Conservation (phyloP, 1,140 invertebrate species). For the Drosophila gunungcola region DNA sequence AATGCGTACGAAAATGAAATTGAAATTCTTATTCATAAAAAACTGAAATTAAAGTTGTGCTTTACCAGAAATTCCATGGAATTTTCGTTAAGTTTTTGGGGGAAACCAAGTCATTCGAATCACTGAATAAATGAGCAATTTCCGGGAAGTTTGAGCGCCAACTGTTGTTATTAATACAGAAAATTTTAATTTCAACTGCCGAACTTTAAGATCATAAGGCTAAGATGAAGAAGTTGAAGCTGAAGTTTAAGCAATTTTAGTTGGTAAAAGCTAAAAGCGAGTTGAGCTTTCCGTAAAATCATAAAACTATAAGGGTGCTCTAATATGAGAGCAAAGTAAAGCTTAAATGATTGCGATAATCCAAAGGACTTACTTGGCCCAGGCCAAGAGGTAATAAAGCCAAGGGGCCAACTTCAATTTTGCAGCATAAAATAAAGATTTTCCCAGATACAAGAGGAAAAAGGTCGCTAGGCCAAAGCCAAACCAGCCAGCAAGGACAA, state of each 20-base stretch:
- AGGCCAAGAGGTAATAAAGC: conserved; percentile 48
- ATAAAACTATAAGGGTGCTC: conserved; percentile 12
- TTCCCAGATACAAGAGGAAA: conserved; percentile 46
- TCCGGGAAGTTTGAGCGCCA: conserved; percentile 8
- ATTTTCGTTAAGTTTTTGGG: conserved; percentile 28
- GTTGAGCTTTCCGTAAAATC: not conserved
- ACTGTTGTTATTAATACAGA: conserved; percentile 12
- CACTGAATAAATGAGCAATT: conserved; percentile 20
- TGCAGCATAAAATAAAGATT: conserved; percentile 58
- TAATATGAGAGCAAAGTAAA: conserved; percentile 20
- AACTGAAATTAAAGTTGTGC: conserved; percentile 5
- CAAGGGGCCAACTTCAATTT: conserved; percentile 56
- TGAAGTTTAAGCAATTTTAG: conserved; percentile 25
- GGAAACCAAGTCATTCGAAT: conserved; percentile 28
- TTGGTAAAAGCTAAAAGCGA: conserved; percentile 5
- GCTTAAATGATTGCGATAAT: conserved; percentile 65
- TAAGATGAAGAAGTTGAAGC: conserved; percentile 1
- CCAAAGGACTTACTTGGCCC: conserved; percentile 49
- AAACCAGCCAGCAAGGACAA: conserved; percentile 33
- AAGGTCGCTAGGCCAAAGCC: conserved; percentile 47
- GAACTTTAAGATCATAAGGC: conserved; percentile 11
- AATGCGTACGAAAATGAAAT: conserved; percentile 17
- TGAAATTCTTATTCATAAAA: conserved; percentile 23
- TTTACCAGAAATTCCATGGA: conserved; percentile 18
- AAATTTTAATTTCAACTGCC: conserved; percentile 26